Percentiles rank a stretch among this genome's conserved stretches.
Conservation (phyloP, 2,113 vertebrate species). For the Ciconia boyciana region DNA sequence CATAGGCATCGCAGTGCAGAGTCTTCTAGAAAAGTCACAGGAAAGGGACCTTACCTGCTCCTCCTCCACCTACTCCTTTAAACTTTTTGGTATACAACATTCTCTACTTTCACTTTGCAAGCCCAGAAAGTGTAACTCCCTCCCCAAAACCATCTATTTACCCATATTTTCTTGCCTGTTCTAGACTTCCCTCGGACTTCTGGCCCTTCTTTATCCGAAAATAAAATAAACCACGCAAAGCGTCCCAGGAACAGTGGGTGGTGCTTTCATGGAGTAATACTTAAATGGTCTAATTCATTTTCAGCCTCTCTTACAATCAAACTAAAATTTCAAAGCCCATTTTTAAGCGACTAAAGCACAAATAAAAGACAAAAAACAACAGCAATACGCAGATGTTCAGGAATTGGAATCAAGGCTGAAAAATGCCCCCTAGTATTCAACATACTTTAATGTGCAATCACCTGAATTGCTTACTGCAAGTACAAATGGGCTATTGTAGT, state of each 20-base stretch:
- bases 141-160: background rate
- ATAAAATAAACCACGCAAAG: background rate
- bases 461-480: constrained; percentile 33
- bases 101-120: background rate
- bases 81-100: background rate
- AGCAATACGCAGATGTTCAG: background rate
- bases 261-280: background rate
- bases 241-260: background rate
- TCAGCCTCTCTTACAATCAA: background rate
- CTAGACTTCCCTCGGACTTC: background rate
- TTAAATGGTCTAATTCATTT: background rate
- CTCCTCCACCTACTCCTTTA: background rate
- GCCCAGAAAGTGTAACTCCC: background rate
- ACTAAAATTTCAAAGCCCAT: background rate
- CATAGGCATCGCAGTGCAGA: fast-evolving
- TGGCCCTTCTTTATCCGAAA: background rate
- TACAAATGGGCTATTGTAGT: background rate
- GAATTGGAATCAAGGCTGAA: constrained; percentile 27
- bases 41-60: background rate
- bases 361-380: background rate
- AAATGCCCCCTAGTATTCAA: constrained; percentile 5
- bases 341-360: background rate
- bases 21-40: background rate
- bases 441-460: constrained; percentile 16
- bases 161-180: background rate